These are phyloP conservation scores for Heliconius sara DNA, from an alignment of 2,888 invertebrate species.

Conservation along the genomic window DNA sequence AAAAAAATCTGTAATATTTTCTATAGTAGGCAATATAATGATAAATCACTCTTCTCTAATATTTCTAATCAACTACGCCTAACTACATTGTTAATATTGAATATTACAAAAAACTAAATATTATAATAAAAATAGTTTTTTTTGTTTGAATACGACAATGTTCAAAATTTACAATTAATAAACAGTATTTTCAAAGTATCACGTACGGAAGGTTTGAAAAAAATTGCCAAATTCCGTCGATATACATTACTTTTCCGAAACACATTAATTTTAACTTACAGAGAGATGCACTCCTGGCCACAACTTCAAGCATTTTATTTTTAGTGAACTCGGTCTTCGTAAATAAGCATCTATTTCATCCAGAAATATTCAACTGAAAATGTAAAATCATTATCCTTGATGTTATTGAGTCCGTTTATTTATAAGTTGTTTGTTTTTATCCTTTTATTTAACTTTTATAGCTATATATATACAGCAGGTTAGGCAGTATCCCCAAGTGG, in stretches of 20 bases:
- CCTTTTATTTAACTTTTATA: neutral
- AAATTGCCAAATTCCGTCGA: slow-evolving; percentile 15
- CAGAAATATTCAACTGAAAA: slow-evolving; percentile 75
- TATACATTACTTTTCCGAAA: slow-evolving; percentile 29
- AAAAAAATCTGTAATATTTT: too few relatives aligned
- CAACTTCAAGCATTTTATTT: slow-evolving; percentile 39
- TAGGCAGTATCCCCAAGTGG: neutral
- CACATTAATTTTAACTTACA: slow-evolving; percentile 31
- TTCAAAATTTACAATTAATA: neutral
- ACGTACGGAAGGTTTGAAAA: neutral
- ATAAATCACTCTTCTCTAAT: too few relatives aligned
- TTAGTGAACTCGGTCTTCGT: slow-evolving; percentile 65
- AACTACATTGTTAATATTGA: too few relatives aligned
- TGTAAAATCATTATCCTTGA: slow-evolving; percentile 64
- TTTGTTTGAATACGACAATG: neutral
- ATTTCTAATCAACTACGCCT: too few relatives aligned
- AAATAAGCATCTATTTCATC: slow-evolving; percentile 67
- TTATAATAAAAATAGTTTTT: neutral
- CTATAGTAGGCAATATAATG: too few relatives aligned
- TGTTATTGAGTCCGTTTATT: slow-evolving; percentile 3
- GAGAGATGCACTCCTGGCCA: slow-evolving; percentile 32
- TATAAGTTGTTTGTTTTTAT: neutral
- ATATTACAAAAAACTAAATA: too few relatives aligned
- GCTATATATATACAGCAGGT: neutral
- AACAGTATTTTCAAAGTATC: neutral